Conservation (phyloP, 2,888 invertebrate species). For the Clanis bilineata region DNA sequence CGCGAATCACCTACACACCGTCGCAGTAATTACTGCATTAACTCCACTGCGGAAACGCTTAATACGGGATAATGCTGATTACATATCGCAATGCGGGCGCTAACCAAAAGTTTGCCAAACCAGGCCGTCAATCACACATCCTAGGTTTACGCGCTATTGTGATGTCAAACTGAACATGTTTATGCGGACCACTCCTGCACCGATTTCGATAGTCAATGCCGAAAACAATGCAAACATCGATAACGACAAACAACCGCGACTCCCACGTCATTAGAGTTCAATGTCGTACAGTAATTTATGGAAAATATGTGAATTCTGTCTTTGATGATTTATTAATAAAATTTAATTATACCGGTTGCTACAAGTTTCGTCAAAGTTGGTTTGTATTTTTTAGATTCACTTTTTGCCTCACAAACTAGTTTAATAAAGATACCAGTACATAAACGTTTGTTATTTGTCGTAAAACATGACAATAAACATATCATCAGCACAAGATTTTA, state of each 20-base stretch:
- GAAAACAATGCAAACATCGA: constrained; percentile 5
- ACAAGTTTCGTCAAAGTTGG: background rate
- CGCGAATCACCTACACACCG: constrained; percentile 54
- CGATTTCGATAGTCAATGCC: constrained; percentile 5
- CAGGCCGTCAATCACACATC: constrained; percentile 52
- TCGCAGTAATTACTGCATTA: constrained; percentile 59
- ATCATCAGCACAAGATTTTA: too few species aligned
- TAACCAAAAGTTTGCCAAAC: constrained; percentile 47
- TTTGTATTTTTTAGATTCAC: background rate
- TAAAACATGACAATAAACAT: too few species aligned
- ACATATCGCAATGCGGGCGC: constrained; percentile 57
- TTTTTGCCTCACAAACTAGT: too few species aligned
- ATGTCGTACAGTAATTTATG: background rate
- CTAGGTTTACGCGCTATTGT: constrained; percentile 34
- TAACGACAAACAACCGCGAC: background rate
- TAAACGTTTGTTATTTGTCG: too few species aligned
- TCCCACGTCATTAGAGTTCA: background rate
- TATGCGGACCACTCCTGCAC: constrained; percentile 20
- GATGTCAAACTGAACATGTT: constrained; percentile 31
- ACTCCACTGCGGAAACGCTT: constrained; percentile 53
- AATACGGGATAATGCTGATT: constrained; percentile 58
- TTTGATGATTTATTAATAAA: background rate
- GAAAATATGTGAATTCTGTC: background rate
- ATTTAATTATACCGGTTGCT: background rate
- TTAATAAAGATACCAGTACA: too few species aligned